Percentiles rank a stretch among this genome's conserved stretches.
These are phyloP conservation scores for Circaetus cinerascens DNA, from an alignment of 2,113 vertebrate species.

Conservation along the genomic window DNA sequence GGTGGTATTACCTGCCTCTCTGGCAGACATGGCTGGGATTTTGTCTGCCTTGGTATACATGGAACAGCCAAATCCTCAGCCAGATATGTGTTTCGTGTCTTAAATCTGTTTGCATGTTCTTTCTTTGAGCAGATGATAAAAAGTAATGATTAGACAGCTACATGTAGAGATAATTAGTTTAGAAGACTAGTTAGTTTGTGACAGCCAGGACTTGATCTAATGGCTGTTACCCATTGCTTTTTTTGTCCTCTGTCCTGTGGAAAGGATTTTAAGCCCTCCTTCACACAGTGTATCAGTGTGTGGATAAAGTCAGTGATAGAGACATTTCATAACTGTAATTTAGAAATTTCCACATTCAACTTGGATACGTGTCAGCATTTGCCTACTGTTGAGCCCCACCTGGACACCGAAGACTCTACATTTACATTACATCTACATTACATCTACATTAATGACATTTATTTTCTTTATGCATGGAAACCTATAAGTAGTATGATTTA, in stretches of 20 bases:
- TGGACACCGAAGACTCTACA: neutral
- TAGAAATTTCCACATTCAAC: neutral
- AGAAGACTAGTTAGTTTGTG: neutral
- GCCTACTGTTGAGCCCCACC: no score
- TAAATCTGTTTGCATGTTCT: neutral
- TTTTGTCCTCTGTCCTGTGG: neutral
- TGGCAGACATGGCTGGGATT: fast-evolving
- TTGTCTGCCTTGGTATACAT: fast-evolving
- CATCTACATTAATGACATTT: no score
- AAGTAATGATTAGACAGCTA: neutral
- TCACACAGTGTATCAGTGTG: neutral
- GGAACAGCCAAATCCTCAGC: neutral
- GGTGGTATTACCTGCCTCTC: neutral
- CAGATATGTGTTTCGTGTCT: neutral
- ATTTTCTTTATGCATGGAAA: neutral
- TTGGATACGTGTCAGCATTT: fast-evolving
- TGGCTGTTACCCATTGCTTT: neutral
- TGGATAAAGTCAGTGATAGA: neutral
- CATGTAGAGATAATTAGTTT: neutral
- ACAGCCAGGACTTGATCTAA: neutral
- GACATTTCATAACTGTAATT: neutral
- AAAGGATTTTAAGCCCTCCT: neutral
- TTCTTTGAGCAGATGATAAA: neutral
- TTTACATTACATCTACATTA: no score
- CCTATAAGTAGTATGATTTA: no score